A percentile compares a stretch with the other conserved stretches of the same genome.
These are phyloP conservation scores for Huso huso DNA, from an alignment of 2,797 vertebrate species.

Conservation along the genomic window DNA sequence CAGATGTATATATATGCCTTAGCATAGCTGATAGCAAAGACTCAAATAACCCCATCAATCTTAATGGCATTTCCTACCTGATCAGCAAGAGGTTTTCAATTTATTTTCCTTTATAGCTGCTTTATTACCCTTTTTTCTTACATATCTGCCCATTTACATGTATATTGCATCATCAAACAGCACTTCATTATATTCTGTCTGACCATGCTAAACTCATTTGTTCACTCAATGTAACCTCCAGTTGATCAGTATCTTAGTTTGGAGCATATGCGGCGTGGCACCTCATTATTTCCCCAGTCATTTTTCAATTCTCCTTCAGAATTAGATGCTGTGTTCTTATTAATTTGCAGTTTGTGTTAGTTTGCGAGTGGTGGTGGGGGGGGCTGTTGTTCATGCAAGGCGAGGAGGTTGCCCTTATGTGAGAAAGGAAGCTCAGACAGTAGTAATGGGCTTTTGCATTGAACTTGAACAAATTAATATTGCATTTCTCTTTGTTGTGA, in stretches of 20 bases:
- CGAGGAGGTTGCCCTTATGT: conserved; percentile 13
- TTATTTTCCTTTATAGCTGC: conserved; percentile 26
- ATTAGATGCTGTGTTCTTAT: conserved; percentile 17
- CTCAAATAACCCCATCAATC: conserved; percentile 38
- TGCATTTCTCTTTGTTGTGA: conserved; percentile 20
- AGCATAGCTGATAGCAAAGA: conserved; percentile 23
- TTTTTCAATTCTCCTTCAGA: conserved; percentile 1
- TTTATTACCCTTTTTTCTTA: conserved; percentile 30
- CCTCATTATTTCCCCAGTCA: conserved; percentile 16
- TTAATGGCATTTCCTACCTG: conserved; percentile 32
- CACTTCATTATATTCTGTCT: conserved; percentile 16
- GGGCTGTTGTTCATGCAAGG: conserved; percentile 9
- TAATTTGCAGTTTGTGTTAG: conserved; percentile 16
- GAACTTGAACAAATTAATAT: conserved; percentile 25
- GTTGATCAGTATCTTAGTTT: conserved; percentile 14
- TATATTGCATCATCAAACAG: background rate
- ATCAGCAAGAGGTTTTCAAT: conserved; percentile 31
- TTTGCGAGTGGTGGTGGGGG: background rate
- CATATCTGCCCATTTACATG: conserved; percentile 17
- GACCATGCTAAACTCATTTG: conserved; percentile 9
- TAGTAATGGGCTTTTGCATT: conserved; percentile 20
- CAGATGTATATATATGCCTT: conserved; percentile 26
- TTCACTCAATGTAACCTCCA: conserved; percentile 12
- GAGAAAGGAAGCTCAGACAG: conserved; percentile 10
- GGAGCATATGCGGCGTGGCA: conserved; percentile 3